Base-by-base conservation (phyloP, 2,888 invertebrate genomes). In the Pterostichus madidus region DNA sequence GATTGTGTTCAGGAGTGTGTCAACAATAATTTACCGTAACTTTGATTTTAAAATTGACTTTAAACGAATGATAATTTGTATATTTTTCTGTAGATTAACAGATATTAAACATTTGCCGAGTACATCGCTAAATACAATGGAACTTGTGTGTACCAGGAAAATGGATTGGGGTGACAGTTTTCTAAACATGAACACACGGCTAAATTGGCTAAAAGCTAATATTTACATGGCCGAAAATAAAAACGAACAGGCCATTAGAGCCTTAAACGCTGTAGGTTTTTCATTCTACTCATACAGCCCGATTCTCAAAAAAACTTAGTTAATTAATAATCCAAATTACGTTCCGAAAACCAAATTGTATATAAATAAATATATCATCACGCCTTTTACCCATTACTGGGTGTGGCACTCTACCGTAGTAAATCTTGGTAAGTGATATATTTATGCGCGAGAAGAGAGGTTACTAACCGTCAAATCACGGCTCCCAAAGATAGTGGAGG, bases 131-230 rank as follows among this genome's bases (percentile, higher is more conserved):
- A 90, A 90, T 8, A 90, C 90, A 83, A 87, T 92, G 68, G 90
- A 91, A 86, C 88, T 91, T 44, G 87, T 91, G 0, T 91, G 91
- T 83, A 89, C 89, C 8, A 89, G 90, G 87, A 87, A 89, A 49
- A 89, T 90, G 52, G 86, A 91, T 46, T 90, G 91, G 87, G 88
- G 88, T 46, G 89, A 89, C n/a, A 90, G 91, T 79, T 91, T 90
- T 86, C 84, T 87, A 2, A 87, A 87, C 10, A 91, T 91, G 86
- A 90, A 91, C 61, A 87, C 91, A 13, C 88, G 93, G 80, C 89
- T 92, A 35, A 88, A 92, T 68, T 93, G 93, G 93, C 86, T 93
- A 11, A 90, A 92, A 85, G 90, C 91, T n/a, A 91, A 92, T 84
- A 87, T 92, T 83, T 92, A 91, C 83, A 87, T 92, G 80, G 91